Evolutionary conservation across 1,140 invertebrate genomes (phyloP).

Genomic region (Saccostrea cuccullata): DNA sequence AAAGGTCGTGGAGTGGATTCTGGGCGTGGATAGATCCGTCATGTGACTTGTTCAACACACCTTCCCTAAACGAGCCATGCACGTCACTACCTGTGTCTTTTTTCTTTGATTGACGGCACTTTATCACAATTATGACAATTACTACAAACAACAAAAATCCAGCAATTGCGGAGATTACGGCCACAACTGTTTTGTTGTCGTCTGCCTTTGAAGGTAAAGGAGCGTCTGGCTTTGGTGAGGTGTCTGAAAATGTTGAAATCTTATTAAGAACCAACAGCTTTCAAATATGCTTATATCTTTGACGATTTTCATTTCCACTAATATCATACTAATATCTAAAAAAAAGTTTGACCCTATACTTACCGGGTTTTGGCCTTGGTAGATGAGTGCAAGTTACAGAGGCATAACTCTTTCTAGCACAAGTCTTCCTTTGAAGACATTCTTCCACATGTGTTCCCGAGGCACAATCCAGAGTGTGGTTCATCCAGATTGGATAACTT

Average conservation of each 20-base stretch:
- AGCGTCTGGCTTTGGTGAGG: not conserved
- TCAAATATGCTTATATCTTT: not conserved
- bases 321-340: not conserved
- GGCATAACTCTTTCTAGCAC: constrained; percentile 2
- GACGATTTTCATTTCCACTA: not conserved
- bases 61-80: not conserved
- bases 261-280: not conserved
- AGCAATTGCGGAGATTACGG: not conserved
- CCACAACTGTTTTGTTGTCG: not conserved
- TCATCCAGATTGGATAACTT: constrained; percentile 15
- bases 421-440: not conserved
- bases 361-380: not conserved
- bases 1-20: not conserved
- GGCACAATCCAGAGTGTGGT: constrained; percentile 29
- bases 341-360: not conserved
- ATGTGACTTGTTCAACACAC: not conserved
- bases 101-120: not conserved
- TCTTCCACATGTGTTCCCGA: not conserved
- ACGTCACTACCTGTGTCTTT: not conserved
- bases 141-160: not conserved
- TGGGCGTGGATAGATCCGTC: constrained; percentile 29
- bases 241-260: not conserved
- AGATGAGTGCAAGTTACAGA: not conserved
- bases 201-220: not conserved
- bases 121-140: constrained; percentile 17